Evolutionary conservation across 2,888 invertebrate genomes (phyloP).

Genomic region (Temnothorax rugatulus): DNA sequence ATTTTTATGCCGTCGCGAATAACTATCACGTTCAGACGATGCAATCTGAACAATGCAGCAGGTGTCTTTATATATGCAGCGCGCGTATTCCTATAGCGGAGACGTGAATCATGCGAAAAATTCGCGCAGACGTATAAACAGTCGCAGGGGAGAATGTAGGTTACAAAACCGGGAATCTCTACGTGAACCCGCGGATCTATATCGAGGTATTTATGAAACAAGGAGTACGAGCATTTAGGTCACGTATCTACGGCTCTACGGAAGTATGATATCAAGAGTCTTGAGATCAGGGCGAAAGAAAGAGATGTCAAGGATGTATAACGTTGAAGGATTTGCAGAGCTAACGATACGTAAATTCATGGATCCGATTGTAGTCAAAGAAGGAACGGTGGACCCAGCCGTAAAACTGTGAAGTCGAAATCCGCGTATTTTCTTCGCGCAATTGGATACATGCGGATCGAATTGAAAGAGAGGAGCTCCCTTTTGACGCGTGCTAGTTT

Average conservation of each 20-base stretch:
- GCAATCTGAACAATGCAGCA: constrained; percentile 59
- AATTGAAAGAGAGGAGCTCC: constrained; percentile 67
- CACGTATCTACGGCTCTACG: neutral
- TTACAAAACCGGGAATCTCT: constrained; percentile 26
- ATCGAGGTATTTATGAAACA: constrained; percentile 29
- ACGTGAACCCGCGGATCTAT: constrained; percentile 8
- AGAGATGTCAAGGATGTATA: neutral
- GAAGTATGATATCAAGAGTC: neutral
- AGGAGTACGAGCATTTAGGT: neutral
- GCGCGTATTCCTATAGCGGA: constrained; percentile 36
- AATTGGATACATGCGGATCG: constrained; percentile 61
- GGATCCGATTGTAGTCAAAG: neutral
- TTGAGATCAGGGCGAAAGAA: neutral
- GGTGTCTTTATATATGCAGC: constrained; percentile 47
- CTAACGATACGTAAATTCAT: neutral
- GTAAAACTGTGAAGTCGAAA: constrained; percentile 1
- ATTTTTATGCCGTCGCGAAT: constrained; percentile 47
- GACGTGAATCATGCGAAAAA: constrained; percentile 54
- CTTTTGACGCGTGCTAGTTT: constrained; percentile 70
- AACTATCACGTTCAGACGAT: constrained; percentile 54
- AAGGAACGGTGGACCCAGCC: neutral
- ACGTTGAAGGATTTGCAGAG: neutral
- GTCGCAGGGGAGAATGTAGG: constrained; percentile 29
- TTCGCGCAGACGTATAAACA: constrained; percentile 37
- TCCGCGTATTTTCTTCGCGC: constrained; percentile 38